A percentile compares a stretch with the other conserved stretches of the same genome.
Evolutionary conservation across 2,113 vertebrate species (phyloP).

Genomic region (Xenus cinereus): DNA sequence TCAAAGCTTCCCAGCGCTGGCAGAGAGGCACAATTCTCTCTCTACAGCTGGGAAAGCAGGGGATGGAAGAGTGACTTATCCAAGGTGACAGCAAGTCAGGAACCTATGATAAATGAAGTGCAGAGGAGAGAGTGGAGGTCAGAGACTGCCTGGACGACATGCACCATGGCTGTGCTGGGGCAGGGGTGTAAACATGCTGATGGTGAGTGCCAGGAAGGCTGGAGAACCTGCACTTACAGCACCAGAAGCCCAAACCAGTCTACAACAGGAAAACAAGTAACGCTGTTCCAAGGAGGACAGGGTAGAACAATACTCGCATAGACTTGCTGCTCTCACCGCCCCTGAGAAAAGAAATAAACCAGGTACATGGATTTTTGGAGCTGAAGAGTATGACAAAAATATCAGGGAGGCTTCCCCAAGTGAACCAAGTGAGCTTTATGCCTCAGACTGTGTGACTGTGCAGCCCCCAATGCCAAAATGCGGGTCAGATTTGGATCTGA

Average conservation of each 20-base stretch:
- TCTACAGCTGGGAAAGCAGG: background rate
- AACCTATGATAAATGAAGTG: background rate
- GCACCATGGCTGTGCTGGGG: background rate
- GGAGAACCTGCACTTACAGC: background rate
- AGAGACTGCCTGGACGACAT: background rate
- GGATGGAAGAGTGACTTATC: background rate
- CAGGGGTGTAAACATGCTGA: background rate
- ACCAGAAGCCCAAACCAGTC: background rate
- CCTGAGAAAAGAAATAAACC: background rate
- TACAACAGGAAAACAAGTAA: background rate
- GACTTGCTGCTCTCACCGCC: background rate
- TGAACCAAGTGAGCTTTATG: background rate
- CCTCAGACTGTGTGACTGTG: background rate
- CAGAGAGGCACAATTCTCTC: conserved; percentile 13
- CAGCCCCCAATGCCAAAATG: background rate
- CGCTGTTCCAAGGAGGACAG: background rate
- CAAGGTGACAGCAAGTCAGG: conserved; percentile 18
- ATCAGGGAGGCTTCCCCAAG: background rate
- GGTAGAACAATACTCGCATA: background rate
- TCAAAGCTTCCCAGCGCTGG: conserved; percentile 18
- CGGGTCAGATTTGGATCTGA: background rate
- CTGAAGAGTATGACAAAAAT: background rate
- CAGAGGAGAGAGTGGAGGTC: background rate
- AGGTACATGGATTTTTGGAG: background rate
- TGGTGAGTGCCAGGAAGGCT: background rate